A percentile compares a stretch with the other conserved stretches of the same genome.
phyloP scores from a whole-genome alignment of 2,888 invertebrate genomes.

The Caenorhabditis imperialis region DNA sequence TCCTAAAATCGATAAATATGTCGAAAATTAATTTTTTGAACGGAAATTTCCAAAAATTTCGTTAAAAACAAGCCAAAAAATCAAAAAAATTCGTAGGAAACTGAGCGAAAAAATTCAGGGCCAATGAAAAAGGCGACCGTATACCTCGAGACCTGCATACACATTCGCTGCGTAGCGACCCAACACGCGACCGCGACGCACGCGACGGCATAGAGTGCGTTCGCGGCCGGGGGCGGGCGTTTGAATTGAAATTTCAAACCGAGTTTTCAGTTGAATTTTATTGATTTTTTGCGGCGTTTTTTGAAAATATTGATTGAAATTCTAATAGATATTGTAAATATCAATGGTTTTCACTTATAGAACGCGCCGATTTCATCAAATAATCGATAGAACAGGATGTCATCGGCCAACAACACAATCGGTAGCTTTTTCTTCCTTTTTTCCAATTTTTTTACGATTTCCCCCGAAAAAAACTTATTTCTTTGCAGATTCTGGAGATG shows the following conservation, averaged over 20 bases:
- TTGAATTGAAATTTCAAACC: slow-evolving; percentile 27
- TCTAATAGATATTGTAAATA: background rate
- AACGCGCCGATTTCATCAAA: background rate
- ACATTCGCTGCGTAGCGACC: slow-evolving; percentile 46
- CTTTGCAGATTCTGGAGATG: slow-evolving; percentile 25
- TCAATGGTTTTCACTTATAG: slow-evolving; percentile 19
- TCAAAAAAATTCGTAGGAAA: slow-evolving; percentile 37
- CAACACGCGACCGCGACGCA: slow-evolving; percentile 46
- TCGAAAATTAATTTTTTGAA: background rate
- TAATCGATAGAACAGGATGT: slow-evolving; percentile 12
- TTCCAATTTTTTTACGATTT: background rate
- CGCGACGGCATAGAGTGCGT: slow-evolving; percentile 2
- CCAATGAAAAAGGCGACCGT: slow-evolving; percentile 10
- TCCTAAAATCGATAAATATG: too few species aligned
- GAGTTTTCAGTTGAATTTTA: background rate
- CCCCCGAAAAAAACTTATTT: too few species aligned
- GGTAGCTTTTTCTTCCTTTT: slow-evolving; percentile 10
- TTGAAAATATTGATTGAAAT: background rate
- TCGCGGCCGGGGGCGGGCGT: slow-evolving; percentile 19
- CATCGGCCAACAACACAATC: slow-evolving; percentile 17
- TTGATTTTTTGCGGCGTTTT: slow-evolving; percentile 2
- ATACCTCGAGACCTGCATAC: slow-evolving; percentile 36
- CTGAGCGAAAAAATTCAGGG: slow-evolving; percentile 8
- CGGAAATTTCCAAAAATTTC: background rate
- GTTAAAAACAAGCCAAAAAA: background rate